A percentile compares a stretch with the other conserved stretches of the same genome.
Evolutionary conservation across 2,797 vertebrate species (phyloP).

Genomic region (Xiphophorus birchmanni): DNA sequence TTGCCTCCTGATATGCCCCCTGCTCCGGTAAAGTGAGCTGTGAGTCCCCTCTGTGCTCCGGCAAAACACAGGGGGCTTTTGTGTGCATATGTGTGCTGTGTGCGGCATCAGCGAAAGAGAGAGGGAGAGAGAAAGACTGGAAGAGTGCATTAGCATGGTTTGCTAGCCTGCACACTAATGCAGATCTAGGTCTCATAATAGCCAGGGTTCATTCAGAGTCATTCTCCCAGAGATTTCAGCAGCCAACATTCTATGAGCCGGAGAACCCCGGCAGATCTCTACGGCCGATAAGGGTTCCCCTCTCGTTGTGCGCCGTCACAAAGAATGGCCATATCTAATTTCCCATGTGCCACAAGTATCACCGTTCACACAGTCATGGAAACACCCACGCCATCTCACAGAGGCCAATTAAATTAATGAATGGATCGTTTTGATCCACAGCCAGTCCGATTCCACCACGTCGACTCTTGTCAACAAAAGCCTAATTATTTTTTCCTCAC

Average conservation of each 20-base stretch:
- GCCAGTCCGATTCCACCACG: constrained; percentile 55
- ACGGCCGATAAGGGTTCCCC: constrained; percentile 65
- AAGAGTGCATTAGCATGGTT: constrained; percentile 69
- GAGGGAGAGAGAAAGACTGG: constrained; percentile 29
- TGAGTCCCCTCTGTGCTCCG: constrained; percentile 79
- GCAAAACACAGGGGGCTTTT: constrained; percentile 80
- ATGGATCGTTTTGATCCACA: constrained; percentile 70
- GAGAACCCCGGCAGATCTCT: constrained; percentile 64
- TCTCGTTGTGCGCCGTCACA: constrained; percentile 61
- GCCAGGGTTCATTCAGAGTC: constrained; percentile 66
- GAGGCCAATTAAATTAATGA: constrained; percentile 80
- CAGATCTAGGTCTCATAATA: constrained; percentile 64
- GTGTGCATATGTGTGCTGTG: constrained; percentile 44
- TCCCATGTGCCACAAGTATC: constrained; percentile 70
- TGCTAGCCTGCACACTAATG: constrained; percentile 77
- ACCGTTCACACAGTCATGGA: constrained; percentile 62
- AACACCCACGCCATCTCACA: constrained; percentile 73
- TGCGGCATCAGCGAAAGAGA: constrained; percentile 29
- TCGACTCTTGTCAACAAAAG: constrained; percentile 71
- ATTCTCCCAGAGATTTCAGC: constrained; percentile 70
- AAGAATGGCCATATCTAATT: constrained; percentile 75
- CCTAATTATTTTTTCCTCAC: constrained; percentile 73
- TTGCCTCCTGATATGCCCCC: constrained; percentile 74
- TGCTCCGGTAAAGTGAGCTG: constrained; percentile 86
- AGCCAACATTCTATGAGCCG: constrained; percentile 77